Evolutionary conservation across 2,888 invertebrate species (phyloP).

Genomic region (Nasonovia ribisnigri): DNA sequence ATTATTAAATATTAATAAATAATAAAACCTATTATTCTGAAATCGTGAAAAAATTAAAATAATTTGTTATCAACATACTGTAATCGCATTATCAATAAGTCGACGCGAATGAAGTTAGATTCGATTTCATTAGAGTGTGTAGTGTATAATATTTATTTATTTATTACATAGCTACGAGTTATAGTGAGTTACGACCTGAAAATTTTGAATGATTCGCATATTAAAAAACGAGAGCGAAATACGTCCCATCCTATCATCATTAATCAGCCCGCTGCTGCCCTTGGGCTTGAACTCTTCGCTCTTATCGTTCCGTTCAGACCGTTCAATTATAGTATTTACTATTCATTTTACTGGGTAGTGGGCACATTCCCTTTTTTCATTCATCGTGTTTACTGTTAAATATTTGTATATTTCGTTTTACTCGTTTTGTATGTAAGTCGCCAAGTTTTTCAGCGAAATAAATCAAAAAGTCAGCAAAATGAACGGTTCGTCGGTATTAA

Average conservation of each 20-base stretch:
- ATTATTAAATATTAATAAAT: background rate
- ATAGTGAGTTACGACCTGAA: background rate
- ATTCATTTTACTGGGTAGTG: background rate
- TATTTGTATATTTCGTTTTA: background rate
- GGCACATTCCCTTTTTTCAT: background rate
- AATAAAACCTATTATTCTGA: background rate
- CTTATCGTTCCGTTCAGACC: background rate
- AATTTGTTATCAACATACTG: background rate
- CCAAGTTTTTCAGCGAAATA: background rate
- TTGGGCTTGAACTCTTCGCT: conserved; percentile 41
- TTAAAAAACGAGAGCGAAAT: background rate
- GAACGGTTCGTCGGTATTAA: conserved; percentile 56
- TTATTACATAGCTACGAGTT: background rate
- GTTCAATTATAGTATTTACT: background rate
- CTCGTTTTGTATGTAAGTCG: background rate
- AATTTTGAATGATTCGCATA: background rate
- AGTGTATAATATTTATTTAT: too few species aligned
- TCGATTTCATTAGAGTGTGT: background rate
- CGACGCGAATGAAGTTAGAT: background rate
- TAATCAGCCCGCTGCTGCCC: conserved; percentile 9
- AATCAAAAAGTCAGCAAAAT: background rate
- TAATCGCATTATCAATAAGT: conserved; percentile 17
- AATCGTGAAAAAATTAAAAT: background rate
- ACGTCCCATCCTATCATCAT: background rate
- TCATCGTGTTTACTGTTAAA: background rate